Evolutionary conservation across 2,888 invertebrate species (phyloP), one percentile per base, ranked within the genome.

Genomic region (Dendrolimus houi): DNA sequence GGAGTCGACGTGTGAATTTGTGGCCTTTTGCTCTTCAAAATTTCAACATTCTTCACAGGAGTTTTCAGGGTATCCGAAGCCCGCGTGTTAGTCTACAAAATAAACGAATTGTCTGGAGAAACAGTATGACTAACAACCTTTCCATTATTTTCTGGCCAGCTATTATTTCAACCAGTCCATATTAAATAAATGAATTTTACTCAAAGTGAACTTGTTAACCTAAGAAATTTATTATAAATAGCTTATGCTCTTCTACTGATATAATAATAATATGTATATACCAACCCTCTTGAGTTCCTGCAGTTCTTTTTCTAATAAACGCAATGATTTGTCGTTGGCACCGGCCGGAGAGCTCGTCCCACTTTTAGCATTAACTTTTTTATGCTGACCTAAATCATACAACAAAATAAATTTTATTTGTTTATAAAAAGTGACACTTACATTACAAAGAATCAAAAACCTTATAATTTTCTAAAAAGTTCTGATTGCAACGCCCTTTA

Each of bases 221-320:
- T 29, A 29, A 29, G 29, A 29, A 29, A 29, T 6, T 6, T 29
- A 3, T 6, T 6, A 29, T 29, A 29, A 29, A 29, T 29, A 29
- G 3, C 29, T 29, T 29, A 29, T 29, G 29, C 6, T 29, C 29
- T 29, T 29, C 29, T 29, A 29, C 29, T 29, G 0, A 29, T 29
- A 29, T 29, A 29, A 29, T 29, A 29, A 29, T 29, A 29, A 29
- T 29, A 29, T 41, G n/a, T n/a, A 59, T 41, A 17, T n/a, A 59
- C 60, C 68, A 76, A 91, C 91, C 74, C 93, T 87, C 69, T 93
- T 92, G 52, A 93, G 79, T 65, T 93, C 93, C 57, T 92, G 92
- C 57, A 93, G 81, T 54, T 93, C 93, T 55, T 92, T 91, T 65
- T 93, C 93, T 13, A 93, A 73, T 10, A 93, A 82, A 29, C 92